A percentile compares a stretch with the other conserved stretches of the same genome.
Conservation (phyloP, 2,797 vertebrate species). For the Epinephelus coioides region DNA sequence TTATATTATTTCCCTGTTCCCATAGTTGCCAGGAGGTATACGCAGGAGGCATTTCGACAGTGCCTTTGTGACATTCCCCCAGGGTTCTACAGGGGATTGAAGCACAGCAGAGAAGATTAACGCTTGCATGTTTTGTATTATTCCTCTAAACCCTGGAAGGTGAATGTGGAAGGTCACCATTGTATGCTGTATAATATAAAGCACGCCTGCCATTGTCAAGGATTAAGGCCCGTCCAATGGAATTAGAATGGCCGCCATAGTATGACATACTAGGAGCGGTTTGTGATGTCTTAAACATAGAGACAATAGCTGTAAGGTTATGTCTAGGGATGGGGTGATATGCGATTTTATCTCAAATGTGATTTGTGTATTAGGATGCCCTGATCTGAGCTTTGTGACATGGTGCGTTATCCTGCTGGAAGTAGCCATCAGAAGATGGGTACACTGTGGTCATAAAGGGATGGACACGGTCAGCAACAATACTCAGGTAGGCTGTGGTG, state of each 20-base stretch:
- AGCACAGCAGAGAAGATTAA: constrained; percentile 78
- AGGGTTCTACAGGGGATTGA: constrained; percentile 68
- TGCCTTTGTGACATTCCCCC: constrained; percentile 77
- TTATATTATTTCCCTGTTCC: constrained; percentile 73
- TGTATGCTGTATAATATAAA: constrained; percentile 73
- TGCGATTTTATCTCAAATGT: no score
- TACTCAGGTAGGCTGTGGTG: no score
- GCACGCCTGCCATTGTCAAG: constrained; percentile 54
- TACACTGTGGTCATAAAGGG: no score
- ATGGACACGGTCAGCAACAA: no score
- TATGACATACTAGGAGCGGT: background rate
- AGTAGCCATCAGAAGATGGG: constrained; percentile 71
- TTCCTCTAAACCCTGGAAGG: constrained; percentile 77
- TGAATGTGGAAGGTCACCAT: constrained; percentile 78
- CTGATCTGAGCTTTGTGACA: constrained; percentile 19
- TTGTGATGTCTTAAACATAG: constrained; percentile 39
- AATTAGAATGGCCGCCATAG: constrained; percentile 53
- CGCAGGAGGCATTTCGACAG: constrained; percentile 54
- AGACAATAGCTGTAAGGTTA: constrained; percentile 22
- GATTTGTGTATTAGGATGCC: no score
- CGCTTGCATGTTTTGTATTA: constrained; percentile 76
- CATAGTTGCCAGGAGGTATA: constrained; percentile 64
- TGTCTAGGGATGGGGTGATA: background rate
- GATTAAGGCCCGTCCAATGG: constrained; percentile 68
- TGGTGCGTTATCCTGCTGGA: constrained; percentile 51